Conservation (phyloP, 2,888 invertebrate genomes). For the Leptopilina myrica region DNA sequence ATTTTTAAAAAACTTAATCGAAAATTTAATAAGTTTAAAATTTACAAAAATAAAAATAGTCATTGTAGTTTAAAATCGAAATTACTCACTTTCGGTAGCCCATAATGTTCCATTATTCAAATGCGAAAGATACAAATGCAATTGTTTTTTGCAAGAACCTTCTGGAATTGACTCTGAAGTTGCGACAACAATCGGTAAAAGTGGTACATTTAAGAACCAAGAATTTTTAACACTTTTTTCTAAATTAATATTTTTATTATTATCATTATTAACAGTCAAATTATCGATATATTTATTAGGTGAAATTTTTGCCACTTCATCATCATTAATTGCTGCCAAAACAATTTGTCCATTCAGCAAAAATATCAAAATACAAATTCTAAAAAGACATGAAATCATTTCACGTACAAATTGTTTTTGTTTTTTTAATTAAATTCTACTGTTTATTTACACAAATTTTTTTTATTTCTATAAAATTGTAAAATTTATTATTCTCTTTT, state of each 20-base stretch:
- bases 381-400: background rate
- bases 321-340: too few relatives aligned
- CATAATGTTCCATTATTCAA: slow-evolving; percentile 66
- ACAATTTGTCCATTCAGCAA: background rate
- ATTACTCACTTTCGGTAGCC: slow-evolving; percentile 67
- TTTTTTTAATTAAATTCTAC: background rate
- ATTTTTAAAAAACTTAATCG: too few relatives aligned
- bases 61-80: background rate
- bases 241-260: background rate
- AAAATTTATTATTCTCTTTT: background rate
- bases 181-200: slow-evolving; percentile 61
- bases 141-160: slow-evolving; percentile 63
- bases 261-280: background rate
- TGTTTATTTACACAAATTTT: background rate
- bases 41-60: background rate
- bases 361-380: background rate
- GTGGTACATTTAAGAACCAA: slow-evolving; percentile 61
- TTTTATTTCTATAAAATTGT: background rate
- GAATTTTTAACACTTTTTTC: background rate
- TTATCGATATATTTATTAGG: too few relatives aligned
- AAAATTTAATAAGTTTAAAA: too few relatives aligned
- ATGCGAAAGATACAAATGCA: slow-evolving; percentile 59
- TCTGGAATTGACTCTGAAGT: slow-evolving; percentile 59
- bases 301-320: too few relatives aligned
- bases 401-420: background rate